Evolutionary conservation across 2,797 vertebrate genomes (phyloP).

Genomic region (Onychomys leucogaster): DNA sequence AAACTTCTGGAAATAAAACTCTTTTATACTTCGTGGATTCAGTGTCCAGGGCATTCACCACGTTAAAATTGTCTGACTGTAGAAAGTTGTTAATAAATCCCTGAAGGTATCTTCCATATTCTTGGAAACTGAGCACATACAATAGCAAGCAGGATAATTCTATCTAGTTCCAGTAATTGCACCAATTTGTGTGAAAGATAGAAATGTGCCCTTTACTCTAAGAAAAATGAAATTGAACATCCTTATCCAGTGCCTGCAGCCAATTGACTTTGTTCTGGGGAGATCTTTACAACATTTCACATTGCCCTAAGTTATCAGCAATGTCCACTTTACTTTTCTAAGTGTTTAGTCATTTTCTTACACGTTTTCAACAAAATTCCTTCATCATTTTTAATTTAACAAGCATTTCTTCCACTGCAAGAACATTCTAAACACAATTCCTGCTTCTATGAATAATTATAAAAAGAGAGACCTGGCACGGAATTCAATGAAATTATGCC

Average conservation of each 20-base stretch:
- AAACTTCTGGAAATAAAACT: constrained; percentile 70
- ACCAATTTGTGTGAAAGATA: constrained; percentile 81
- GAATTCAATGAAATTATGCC: neutral
- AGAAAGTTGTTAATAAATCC: constrained; percentile 83
- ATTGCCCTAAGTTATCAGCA: constrained; percentile 55
- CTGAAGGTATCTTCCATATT: constrained; percentile 78
- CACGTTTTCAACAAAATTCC: neutral
- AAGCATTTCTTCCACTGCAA: neutral
- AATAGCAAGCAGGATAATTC: constrained; percentile 74
- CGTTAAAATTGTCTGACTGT: constrained; percentile 75
- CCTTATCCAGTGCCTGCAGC: constrained; percentile 56
- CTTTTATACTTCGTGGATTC: constrained; percentile 71
- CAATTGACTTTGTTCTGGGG: constrained; percentile 69
- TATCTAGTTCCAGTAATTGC: constrained; percentile 78
- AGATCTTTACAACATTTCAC: constrained; percentile 68
- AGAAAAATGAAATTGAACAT: constrained; percentile 74
- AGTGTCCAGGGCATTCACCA: constrained; percentile 75
- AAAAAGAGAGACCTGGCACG: neutral
- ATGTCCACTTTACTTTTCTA: constrained; percentile 53
- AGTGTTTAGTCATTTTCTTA: constrained; percentile 52
- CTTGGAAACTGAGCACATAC: constrained; percentile 73
- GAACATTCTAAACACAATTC: neutral
- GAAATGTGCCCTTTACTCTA: constrained; percentile 78
- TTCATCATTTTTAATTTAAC: constrained; percentile 38
- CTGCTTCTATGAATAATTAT: neutral